phyloP scores from a whole-genome alignment of 2,113 vertebrate genomes.

The Toxostoma redivivum region DNA sequence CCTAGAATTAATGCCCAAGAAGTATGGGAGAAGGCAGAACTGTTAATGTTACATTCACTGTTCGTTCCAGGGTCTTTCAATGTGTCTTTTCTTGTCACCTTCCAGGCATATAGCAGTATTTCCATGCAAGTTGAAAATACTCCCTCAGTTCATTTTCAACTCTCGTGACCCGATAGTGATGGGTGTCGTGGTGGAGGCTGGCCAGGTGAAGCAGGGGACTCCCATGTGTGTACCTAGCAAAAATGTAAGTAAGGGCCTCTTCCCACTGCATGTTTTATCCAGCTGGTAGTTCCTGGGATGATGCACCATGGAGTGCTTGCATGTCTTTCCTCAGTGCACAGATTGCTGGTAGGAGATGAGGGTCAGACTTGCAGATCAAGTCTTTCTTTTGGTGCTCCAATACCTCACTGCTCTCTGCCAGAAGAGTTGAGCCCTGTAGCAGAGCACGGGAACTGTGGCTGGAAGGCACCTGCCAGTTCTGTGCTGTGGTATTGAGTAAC shows the following conservation, averaged over 20 bases:
- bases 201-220: slow-evolving; percentile 90
- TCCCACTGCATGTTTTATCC: neutral
- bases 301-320: too few species aligned
- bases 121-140: slow-evolving; percentile 91
- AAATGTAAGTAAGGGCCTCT: slow-evolving; percentile 78
- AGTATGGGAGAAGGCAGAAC: neutral
- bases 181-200: slow-evolving; percentile 88
- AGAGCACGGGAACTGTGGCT: neutral
- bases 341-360: neutral
- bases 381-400: neutral
- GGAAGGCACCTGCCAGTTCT: neutral
- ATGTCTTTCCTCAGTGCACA: too few species aligned
- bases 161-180: slow-evolving; percentile 98
- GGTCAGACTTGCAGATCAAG: neutral
- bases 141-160: slow-evolving; percentile 98
- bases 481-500: neutral
- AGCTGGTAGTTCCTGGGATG: neutral
- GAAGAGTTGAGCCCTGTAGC: neutral
- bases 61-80: neutral
- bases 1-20: neutral
- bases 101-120: slow-evolving; percentile 92
- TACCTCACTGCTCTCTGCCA: neutral
- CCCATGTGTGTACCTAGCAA: slow-evolving; percentile 94
- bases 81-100: neutral
- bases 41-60: rapidly evolving